These are phyloP conservation scores for Hydrotaea diabolus DNA, from an alignment of 2,888 invertebrate genomes.

Conservation along the genomic window DNA sequence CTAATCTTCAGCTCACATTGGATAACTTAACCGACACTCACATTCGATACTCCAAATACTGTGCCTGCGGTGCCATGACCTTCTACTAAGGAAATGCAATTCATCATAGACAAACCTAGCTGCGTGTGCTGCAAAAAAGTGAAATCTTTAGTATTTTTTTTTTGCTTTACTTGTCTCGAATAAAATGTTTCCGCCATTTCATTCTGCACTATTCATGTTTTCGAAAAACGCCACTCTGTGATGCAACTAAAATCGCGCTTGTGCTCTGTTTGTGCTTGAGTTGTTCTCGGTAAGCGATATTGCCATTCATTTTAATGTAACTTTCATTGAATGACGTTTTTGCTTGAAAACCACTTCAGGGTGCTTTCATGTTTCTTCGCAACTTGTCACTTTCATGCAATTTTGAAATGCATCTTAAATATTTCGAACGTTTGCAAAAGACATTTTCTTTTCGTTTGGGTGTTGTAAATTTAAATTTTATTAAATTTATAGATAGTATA, in stretches of 20 bases:
- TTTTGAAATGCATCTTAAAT: background rate
- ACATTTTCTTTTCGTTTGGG: too few relatives aligned
- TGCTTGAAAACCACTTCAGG: background rate
- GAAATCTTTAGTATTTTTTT: background rate
- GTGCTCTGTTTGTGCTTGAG: background rate
- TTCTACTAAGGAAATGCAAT: too few relatives aligned
- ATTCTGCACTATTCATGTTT: background rate
- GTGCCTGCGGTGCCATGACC: too few relatives aligned
- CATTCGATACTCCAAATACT: too few relatives aligned
- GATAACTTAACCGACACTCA: too few relatives aligned
- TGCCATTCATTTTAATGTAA: background rate
- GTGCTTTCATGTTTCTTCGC: background rate
- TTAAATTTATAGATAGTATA: too few relatives aligned
- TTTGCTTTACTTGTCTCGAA: background rate
- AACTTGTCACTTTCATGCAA: conserved; percentile 3
- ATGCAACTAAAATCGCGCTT: background rate
- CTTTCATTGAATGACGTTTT: background rate
- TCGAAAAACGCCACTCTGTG: background rate
- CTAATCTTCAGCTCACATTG: too few relatives aligned
- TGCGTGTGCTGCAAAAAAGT: background rate
- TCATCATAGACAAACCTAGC: background rate
- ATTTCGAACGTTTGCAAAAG: too few relatives aligned
- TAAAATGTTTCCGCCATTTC: background rate
- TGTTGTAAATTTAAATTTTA: too few relatives aligned
- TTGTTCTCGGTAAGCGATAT: background rate